Percentiles rank a stretch among this genome's conserved stretches.
phyloP scores from a whole-genome alignment of 2,797 vertebrate genomes.

The Argentina silus region DNA sequence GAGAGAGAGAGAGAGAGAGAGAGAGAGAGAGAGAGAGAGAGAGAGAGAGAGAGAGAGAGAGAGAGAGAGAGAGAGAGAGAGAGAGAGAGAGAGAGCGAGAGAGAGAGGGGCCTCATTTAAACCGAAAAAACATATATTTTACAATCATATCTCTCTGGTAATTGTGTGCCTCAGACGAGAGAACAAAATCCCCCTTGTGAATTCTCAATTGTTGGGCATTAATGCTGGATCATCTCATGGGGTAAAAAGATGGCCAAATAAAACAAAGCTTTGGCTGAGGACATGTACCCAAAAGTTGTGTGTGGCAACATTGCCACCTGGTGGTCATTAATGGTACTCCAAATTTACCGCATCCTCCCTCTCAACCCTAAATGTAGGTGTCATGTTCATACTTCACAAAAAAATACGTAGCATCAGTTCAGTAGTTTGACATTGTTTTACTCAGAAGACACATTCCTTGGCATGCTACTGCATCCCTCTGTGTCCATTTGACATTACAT shows the following conservation, averaged over 20 bases:
- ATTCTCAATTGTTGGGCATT: constrained; percentile 64
- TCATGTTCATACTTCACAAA: neutral
- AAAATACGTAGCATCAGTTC: too few species aligned
- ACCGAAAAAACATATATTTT: constrained; percentile 48
- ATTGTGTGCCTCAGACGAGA: constrained; percentile 60
- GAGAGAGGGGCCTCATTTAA: constrained; percentile 9
- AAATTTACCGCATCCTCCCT: neutral
- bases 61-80: neutral
- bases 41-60: constrained; percentile 19
- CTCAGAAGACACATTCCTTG: too few species aligned
- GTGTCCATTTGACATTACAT: too few species aligned
- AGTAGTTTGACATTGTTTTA: too few species aligned
- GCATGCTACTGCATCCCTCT: too few species aligned
- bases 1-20: constrained; percentile 5
- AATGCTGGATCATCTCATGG: constrained; percentile 71
- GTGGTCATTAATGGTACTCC: constrained; percentile 42
- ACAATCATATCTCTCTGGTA: constrained; percentile 54
- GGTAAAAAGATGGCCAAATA: constrained; percentile 56
- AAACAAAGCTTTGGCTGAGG: constrained; percentile 1
- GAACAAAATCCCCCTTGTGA: constrained; percentile 55
- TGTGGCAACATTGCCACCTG: constrained; percentile 75
- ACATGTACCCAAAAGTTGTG: constrained; percentile 25
- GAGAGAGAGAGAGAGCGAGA: neutral
- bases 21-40: constrained; percentile 14
- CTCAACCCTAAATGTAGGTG: neutral